Percentiles rank a stretch among this genome's conserved stretches.
phyloP scores from a whole-genome alignment of 1,140 invertebrate genomes.

The Pissodes strobi region DNA sequence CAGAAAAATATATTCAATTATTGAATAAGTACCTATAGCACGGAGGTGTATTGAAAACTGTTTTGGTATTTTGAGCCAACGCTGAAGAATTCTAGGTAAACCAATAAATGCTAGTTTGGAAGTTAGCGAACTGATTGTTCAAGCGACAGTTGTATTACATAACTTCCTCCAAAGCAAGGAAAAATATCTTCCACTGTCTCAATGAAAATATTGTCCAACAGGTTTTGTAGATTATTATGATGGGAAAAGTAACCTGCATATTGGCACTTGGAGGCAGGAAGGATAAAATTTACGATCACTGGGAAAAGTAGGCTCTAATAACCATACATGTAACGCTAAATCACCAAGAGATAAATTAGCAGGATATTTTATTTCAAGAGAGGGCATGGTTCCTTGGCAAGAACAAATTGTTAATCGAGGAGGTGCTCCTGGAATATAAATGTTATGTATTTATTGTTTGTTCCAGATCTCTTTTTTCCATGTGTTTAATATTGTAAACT shows the following conservation, averaged over 20 bases:
- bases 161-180: conserved; percentile 9
- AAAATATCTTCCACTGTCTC: neutral
- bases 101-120: conserved; percentile 1
- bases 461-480: no score
- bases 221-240: neutral
- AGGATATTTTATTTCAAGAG: conserved; percentile 8
- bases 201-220: conserved; percentile 12
- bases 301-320: neutral
- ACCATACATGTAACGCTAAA: neutral
- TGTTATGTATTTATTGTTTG: no score
- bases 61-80: conserved; percentile 8
- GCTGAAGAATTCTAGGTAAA: conserved; percentile 5
- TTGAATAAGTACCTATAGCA: no score
- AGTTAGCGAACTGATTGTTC: conserved; percentile 5
- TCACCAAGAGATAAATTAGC: neutral
- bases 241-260: neutral
- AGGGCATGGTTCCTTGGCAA: conserved; percentile 1
- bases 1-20: no score
- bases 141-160: conserved; percentile 12
- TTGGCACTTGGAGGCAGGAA: neutral
- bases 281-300: neutral
- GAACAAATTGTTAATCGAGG: conserved; percentile 7
- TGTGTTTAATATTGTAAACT: no score
- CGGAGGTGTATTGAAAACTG: no score
- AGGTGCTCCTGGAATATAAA: no score